Conservation (phyloP, 2,113 vertebrate genomes). For the Lanius collurio region DNA sequence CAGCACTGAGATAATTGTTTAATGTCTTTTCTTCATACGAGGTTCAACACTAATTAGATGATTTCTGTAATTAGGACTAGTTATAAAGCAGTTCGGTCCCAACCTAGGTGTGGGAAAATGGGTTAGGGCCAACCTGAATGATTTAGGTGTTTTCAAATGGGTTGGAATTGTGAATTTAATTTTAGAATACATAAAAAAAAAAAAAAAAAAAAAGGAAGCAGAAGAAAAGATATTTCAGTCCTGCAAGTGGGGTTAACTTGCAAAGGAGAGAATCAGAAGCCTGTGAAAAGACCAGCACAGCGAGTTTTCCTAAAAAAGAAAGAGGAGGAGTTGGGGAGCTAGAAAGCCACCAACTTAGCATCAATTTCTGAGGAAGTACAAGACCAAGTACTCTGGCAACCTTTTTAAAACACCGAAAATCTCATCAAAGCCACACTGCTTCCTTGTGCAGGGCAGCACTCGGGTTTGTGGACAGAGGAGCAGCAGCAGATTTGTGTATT, state of each 20-base stretch:
- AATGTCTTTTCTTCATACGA: neutral
- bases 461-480: neutral
- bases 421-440: neutral
- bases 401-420: neutral
- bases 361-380: neutral
- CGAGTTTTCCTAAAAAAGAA: neutral
- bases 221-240: neutral
- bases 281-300: neutral
- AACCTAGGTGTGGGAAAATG: neutral
- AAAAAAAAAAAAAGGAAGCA: neutral
- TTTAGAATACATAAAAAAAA: neutral
- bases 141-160: neutral
- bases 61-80: constrained; percentile 45
- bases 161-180: neutral
- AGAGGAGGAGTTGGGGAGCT: neutral
- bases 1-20: constrained; percentile 1
- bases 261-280: neutral
- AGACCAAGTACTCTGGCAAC: neutral
- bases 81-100: neutral
- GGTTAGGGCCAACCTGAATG: neutral
- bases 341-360: neutral
- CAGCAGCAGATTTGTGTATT: neutral
- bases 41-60: constrained; percentile 30
- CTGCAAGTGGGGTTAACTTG: neutral
- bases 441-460: neutral